Base-by-base conservation (phyloP, 2,797 vertebrate species). In the Takifugu rubripes region DNA sequence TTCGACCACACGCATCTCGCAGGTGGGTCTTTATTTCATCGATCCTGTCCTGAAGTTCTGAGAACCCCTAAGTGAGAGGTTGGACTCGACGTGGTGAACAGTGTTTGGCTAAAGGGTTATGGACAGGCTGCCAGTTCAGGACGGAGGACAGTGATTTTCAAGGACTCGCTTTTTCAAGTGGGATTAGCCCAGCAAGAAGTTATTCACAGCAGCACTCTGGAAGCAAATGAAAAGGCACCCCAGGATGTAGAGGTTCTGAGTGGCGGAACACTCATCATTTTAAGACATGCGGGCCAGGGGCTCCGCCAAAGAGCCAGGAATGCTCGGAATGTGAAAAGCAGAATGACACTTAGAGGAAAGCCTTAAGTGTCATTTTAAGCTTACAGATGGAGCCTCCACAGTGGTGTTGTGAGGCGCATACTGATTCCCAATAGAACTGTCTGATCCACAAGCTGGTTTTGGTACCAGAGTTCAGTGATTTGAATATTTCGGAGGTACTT, bases 281-380 rank as follows among this genome's bases (percentile, higher is more conserved):
- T 9, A 66, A 70, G 71, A 64, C 54, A 62, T 66, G 66, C 53
- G 74, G 72, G 78, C 75, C 56, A 16, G 73, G 68, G 29, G 62
- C 60, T 33, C 70, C 74, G 43, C 47, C 40, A 57, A 6, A 9
- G 68, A 68, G 59, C 60, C 36, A 48, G 57, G 58, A 51, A 21
- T 59, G 57, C 54, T 51, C 58, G 57, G 64, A 77, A 72, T 72
- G 63, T 80, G 69, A 80, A 83, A 77, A 67, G 74, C 60, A 73
- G 68, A 84, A 77, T 78, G 79, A 74, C 74, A 78, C 78, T 80
- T 43, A 26, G 49, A 81, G 77, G 72, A 84, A 81, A 82, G 78
- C 73, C 68, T 75, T 75, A 70, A 88, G 82, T 82, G 82, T 81
- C 72, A 84, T 84, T 85, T 87, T 79, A 84, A 77, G 79, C 68